Base-by-base conservation (phyloP, 2,888 invertebrate species). In the Kryphioiulus occultus region DNA sequence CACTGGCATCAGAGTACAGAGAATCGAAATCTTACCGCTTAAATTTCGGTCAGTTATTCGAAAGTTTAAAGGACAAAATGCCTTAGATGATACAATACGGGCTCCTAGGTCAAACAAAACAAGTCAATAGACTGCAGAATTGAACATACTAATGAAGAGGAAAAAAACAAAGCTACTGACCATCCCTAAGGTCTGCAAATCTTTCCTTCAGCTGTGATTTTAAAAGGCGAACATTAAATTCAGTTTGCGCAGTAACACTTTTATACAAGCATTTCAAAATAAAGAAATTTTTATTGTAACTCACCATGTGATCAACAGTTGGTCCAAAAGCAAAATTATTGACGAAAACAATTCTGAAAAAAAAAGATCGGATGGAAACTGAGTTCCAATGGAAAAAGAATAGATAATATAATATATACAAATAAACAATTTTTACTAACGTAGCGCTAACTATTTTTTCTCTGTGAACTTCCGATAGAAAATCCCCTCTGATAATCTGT, bases 261-360 rank as follows among this genome's bases (percentile, higher is more conserved):
- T 7, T 5, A 47, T n/a, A 19, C 2, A 85, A 35, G 5, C 0
- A 26, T 30, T 0, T 53, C 0, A 30, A 7, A 15, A 2, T 30
- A 30, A 2, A 42, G 53, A 10, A 47, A 17, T 2, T n/a, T 30
- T 47, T 12, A 1, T 12, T 44, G 26, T n/a, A 53, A 17, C 86
- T 26, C 39, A 92, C 92, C 91, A 92, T 92, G 92, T 99, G 98
- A 93, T 99, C 99, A 42, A 99, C 98, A 89, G 95, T 95, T 39
- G 99, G 98, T 17, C 98, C 98, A 92, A 99, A 99, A 82, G 99
- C 99, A 93, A 98, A 99, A 94, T 99, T 99, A 93, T 99, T 99
- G 78, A 99, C 99, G 93, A 99, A 99, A 89, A 99, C 98, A 91
- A 99, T 96, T 59, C 93, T 93, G 35, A 35, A 89, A 88, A 53